Evolutionary conservation across 1,140 invertebrate species (phyloP).

Genomic region (Neotoxoptera formosana): DNA sequence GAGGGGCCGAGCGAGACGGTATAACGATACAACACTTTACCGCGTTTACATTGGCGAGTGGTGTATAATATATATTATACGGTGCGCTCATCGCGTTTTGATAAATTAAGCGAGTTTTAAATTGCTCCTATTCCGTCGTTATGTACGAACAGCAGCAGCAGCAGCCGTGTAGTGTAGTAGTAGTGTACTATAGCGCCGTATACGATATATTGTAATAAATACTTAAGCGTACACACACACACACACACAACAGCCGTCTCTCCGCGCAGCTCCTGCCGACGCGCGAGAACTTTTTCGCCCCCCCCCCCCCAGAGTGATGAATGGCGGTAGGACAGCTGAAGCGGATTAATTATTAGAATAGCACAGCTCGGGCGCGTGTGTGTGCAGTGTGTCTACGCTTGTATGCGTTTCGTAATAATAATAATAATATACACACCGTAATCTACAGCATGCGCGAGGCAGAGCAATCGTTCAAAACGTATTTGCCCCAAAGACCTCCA

Average conservation of each 20-base stretch:
- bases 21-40: slow-evolving; percentile 11
- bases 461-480: not conserved
- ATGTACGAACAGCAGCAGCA: not conserved
- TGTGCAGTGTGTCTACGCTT: not conserved
- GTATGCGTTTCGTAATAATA: not conserved
- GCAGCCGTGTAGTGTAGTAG: not conserved
- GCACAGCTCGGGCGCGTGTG: not conserved
- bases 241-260: not conserved
- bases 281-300: slow-evolving; percentile 4
- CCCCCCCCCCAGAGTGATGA: not conserved
- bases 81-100: not conserved
- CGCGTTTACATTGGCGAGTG: not conserved
- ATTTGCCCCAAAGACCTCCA: not conserved
- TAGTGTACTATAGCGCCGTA: not conserved
- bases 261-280: not conserved
- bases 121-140: not conserved
- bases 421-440: not conserved
- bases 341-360: slow-evolving; percentile 26
- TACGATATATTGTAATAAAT: slow-evolving; percentile 10
- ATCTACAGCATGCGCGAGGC: not conserved
- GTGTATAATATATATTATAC: slow-evolving; percentile 11
- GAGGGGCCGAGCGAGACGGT: not conserved
- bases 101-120: slow-evolving; percentile 14
- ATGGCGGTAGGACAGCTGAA: slow-evolving; percentile 28
- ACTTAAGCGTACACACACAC: not conserved